phyloP scores from a whole-genome alignment of 35 echinoderm and acorn worm species.

The Heliocidaris erythrogramma region DNA sequence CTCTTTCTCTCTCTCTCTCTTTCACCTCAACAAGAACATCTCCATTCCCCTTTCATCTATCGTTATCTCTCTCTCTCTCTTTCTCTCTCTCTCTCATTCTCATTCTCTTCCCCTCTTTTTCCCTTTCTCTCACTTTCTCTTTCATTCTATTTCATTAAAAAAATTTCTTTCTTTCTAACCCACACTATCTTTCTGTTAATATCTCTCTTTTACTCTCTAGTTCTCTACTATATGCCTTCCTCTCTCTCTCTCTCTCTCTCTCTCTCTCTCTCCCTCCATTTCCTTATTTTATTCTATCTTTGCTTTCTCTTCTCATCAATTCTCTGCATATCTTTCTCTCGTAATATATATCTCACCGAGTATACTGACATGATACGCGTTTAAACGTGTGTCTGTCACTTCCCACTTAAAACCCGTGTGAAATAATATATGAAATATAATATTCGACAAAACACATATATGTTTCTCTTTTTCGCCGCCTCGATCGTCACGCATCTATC shows the following conservation, averaged over 20 bases:
- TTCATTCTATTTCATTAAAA: no score
- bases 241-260: background rate
- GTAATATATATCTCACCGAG: background rate
- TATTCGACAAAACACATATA: conserved; percentile 1
- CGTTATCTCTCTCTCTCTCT: no score
- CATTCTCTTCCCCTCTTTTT: background rate
- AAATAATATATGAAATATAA: conserved; percentile 25
- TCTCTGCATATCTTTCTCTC: background rate
- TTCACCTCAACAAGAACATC: no score
- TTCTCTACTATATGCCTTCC: no score
- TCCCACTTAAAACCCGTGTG: conserved; percentile 10
- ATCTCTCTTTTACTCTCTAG: no score
- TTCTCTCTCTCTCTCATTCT: no score
- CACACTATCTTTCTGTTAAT: no score
- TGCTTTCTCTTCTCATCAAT: background rate
- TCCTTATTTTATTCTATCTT: no score
- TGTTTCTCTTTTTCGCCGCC: conserved; percentile 6
- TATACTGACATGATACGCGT: background rate
- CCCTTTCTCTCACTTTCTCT: no score
- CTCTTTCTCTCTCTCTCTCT: background rate
- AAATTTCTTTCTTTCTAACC: no score
- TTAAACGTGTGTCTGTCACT: conserved; percentile 35
- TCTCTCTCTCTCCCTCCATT: background rate
- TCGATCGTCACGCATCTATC: background rate
- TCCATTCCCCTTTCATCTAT: no score